Evolutionary conservation across 2,888 invertebrate species (phyloP), one percentile per base, ranked within the genome.

Genomic region (Macaria notata): DNA sequence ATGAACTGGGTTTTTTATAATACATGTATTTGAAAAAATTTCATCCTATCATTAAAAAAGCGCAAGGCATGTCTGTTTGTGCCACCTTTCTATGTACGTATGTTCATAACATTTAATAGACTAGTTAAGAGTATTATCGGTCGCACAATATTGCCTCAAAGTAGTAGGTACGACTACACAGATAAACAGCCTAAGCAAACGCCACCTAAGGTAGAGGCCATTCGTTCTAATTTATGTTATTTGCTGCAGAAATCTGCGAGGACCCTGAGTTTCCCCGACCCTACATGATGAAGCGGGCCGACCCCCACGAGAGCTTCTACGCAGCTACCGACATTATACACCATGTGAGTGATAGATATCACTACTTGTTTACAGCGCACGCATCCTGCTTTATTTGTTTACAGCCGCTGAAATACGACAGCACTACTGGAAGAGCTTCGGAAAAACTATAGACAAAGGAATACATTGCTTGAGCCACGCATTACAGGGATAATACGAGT

Each of bases 291-390:
- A 89, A 88, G 62, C 78, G 90, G 3, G 80, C 87, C 3, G 89
- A 89, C 60, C 90, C 88, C 0, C 86, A 84, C 54, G 90, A 90
- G 69, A 94, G 94, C 72, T 95, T 95, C 83, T 96, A 96, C 76
- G 96, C 96, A 1, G 95, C 96, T 44, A 96, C 95, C 1, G 96
- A 96, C 76, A 95, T 96, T 72, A 93, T 95, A 72, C 95, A 89
- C 68, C 95, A 90, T 63, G 90, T 90, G 69, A 86, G 89, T 90
- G 58, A 41, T 62, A 41, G 44, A 45, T 57, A 49, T 48, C 36
- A 54, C 31, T 42, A 54, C 42, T 49, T 49, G 42, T 42, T 49
- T 42, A 31, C 42, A 19, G 42, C 9, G 31, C n/a, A 50, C 31
- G 4, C 36, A 33, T 3, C 9, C 30, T 19, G 31, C n/a, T 31